Evolutionary conservation across 2,113 vertebrate genomes (phyloP).

Genomic region (Pionites leucogaster): DNA sequence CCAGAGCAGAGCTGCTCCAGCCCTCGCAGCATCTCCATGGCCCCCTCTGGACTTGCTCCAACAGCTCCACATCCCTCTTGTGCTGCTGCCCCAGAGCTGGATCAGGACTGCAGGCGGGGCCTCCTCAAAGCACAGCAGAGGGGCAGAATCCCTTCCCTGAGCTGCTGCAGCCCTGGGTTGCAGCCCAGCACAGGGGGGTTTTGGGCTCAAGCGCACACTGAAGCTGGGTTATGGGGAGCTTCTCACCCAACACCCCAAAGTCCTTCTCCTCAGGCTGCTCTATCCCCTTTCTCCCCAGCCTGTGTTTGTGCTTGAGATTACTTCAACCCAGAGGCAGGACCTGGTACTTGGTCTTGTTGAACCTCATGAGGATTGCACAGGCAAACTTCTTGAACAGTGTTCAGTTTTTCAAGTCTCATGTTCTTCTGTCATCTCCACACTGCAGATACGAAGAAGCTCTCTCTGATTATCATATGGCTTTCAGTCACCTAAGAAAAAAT

Average conservation of each 20-base stretch:
- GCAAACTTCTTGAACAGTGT: neutral
- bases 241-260: neutral
- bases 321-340: neutral
- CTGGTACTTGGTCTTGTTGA: neutral
- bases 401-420: neutral
- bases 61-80: no score
- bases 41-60: no score
- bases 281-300: neutral
- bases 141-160: neutral
- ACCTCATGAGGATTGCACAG: neutral
- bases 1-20: no score
- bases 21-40: no score
- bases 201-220: neutral
- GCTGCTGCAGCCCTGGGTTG: neutral
- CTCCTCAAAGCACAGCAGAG: no score
- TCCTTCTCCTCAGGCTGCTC: neutral
- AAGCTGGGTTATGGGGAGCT: neutral
- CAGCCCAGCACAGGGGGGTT: neutral
- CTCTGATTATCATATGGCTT: slow-evolving; percentile 81
- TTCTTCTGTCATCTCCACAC: neutral
- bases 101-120: no score
- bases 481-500: slow-evolving; percentile 83
- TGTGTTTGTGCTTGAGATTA: neutral
- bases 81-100: no score
- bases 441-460: slow-evolving; percentile 84